Percentiles rank a stretch among this genome's conserved stretches.
Evolutionary conservation across 2,888 invertebrate genomes (phyloP).

Genomic region (Scaptomyza flava): DNA sequence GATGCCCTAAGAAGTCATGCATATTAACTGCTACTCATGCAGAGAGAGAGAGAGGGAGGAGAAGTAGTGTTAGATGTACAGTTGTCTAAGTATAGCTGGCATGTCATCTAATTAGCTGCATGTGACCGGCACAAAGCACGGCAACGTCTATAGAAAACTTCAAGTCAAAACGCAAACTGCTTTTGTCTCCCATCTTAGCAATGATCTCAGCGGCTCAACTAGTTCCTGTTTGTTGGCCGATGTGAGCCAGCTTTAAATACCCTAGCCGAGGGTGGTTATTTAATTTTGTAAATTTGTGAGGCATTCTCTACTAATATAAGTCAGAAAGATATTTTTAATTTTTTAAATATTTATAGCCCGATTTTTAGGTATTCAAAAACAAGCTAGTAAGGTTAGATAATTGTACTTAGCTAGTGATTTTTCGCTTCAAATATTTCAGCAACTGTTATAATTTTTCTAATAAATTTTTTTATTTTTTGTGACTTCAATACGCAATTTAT

Average conservation of each 20-base stretch:
- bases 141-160: constrained; percentile 17
- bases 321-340: not conserved
- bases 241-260: not conserved
- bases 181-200: constrained; percentile 22
- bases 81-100: constrained; percentile 26
- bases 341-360: not conserved
- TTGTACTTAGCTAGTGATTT: no score
- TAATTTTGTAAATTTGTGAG: not conserved
- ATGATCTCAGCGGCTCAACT: constrained; percentile 41
- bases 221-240: not conserved
- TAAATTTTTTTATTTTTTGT: constrained; percentile 4
- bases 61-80: constrained; percentile 22
- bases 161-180: constrained; percentile 26
- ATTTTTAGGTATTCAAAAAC: not conserved
- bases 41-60: not conserved
- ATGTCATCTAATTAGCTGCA: constrained; percentile 56
- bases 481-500: constrained; percentile 22
- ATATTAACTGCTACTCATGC: constrained; percentile 1
- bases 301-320: not conserved
- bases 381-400: not conserved
- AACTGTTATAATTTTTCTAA: no score
- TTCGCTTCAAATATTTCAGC: no score
- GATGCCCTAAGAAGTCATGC: constrained; percentile 4
- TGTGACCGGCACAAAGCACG: constrained; percentile 47
- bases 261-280: not conserved